Evolutionary conservation across 2,797 vertebrate species (phyloP).

Genomic region (Pteropus rufus): DNA sequence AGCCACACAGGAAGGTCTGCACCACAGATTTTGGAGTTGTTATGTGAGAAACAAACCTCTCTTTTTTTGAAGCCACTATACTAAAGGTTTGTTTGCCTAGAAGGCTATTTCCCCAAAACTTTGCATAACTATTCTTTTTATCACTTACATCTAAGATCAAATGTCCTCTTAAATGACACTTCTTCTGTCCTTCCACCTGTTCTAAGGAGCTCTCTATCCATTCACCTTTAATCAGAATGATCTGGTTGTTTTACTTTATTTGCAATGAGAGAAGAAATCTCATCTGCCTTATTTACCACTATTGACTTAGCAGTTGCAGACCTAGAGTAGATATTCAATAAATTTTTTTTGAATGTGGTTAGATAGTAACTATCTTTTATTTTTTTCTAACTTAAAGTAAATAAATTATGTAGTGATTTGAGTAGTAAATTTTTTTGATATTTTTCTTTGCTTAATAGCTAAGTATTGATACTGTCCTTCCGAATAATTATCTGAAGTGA

Average conservation of each 20-base stretch:
- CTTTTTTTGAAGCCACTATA: not conserved
- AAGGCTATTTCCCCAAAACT: not conserved
- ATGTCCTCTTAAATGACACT: not conserved
- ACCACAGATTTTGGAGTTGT: not conserved
- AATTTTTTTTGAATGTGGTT: not conserved
- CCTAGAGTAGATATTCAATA: not conserved
- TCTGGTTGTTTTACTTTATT: not conserved
- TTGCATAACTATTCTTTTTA: not conserved
- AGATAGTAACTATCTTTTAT: not conserved
- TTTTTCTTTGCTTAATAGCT: not conserved
- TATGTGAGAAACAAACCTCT: not conserved
- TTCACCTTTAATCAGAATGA: not conserved
- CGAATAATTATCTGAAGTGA: not conserved
- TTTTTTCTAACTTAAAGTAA: not conserved
- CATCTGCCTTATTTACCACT: not conserved
- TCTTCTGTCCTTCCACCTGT: not conserved
- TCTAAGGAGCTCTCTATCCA: not conserved
- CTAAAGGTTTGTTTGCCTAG: not conserved
- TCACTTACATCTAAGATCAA: not conserved
- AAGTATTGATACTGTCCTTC: not conserved
- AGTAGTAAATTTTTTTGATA: slow-evolving; percentile 82
- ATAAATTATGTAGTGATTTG: not conserved
- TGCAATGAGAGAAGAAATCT: not conserved
- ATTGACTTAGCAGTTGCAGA: not conserved
- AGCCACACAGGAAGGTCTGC: not conserved